These are phyloP conservation scores for Rhagoletis pomonella DNA, from an alignment of 1,140 invertebrate species.

Conservation along the genomic window DNA sequence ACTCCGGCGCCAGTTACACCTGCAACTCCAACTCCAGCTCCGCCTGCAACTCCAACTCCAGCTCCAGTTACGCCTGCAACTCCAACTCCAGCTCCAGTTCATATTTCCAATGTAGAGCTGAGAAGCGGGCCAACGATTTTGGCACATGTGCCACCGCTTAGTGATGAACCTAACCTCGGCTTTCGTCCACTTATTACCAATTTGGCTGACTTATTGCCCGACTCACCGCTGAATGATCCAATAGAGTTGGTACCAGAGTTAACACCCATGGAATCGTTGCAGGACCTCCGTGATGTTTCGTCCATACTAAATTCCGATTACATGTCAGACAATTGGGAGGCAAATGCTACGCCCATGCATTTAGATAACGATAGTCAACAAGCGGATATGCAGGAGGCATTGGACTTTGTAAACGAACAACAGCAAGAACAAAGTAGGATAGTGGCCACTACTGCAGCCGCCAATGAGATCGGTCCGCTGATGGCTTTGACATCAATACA, in stretches of 20 bases:
- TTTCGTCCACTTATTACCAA: conserved; percentile 56
- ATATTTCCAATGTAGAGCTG: neutral
- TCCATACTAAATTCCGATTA: conserved; percentile 54
- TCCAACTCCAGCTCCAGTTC: neutral
- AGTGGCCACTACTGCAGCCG: neutral
- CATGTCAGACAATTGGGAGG: neutral
- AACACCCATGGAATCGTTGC: conserved; percentile 53
- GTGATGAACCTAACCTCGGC: conserved; percentile 15
- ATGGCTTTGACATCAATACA: neutral
- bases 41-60: neutral
- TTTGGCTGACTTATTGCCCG: conserved; percentile 54
- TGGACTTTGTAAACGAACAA: conserved; percentile 56
- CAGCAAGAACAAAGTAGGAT: conserved; percentile 1
- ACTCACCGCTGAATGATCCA: conserved; percentile 56
- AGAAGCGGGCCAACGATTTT: neutral
- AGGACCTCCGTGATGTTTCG: conserved; percentile 56
- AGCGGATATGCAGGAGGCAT: conserved; percentile 56
- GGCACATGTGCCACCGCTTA: neutral
- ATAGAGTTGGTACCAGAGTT: conserved; percentile 54
- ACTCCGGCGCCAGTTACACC: neutral
- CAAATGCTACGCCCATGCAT: neutral
- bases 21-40: neutral
- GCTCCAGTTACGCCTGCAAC: neutral
- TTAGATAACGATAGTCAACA: conserved; percentile 51
- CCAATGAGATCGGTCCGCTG: neutral